A percentile compares a stretch with the other conserved stretches of the same genome.
phyloP scores from a whole-genome alignment of 2,888 invertebrate species.

The Eurois occulta region DNA sequence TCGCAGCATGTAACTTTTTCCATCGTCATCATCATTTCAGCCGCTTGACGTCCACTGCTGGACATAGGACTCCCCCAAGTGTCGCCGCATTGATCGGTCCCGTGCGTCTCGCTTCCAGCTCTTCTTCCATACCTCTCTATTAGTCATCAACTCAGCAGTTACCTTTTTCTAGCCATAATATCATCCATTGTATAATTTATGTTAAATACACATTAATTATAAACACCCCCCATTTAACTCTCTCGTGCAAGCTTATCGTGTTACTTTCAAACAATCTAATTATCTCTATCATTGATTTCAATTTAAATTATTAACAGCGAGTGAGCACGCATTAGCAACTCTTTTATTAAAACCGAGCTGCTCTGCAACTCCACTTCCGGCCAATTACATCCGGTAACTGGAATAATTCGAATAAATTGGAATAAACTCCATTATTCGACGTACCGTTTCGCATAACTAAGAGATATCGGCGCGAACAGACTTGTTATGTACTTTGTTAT shows the following conservation, averaged over 20 bases:
- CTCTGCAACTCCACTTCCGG: constrained; percentile 44
- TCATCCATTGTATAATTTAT: neutral
- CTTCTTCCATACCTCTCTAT: no score
- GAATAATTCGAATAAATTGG: constrained; percentile 51
- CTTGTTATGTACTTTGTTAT: constrained; percentile 51
- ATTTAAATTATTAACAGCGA: constrained; percentile 49
- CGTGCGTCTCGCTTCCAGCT: no score
- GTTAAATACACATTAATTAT: neutral
- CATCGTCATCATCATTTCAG: no score
- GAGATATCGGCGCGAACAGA: constrained; percentile 50
- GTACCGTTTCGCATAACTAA: constrained; percentile 52
- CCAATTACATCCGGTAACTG: constrained; percentile 50
- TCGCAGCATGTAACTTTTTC: no score
- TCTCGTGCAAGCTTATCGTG: neutral
- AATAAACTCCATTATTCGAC: constrained; percentile 52
- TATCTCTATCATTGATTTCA: constrained; percentile 47
- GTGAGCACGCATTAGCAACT: constrained; percentile 34
- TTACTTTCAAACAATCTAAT: constrained; percentile 38
- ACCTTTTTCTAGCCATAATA: no score
- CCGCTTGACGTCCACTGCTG: no score
- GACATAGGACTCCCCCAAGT: no score
- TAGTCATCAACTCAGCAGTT: no score
- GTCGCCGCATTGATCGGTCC: no score
- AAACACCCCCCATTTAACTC: neutral
- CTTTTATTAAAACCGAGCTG: constrained; percentile 51